Conservation (phyloP, 2,888 invertebrate genomes). For the Mesodorylaimus sp. region DNA sequence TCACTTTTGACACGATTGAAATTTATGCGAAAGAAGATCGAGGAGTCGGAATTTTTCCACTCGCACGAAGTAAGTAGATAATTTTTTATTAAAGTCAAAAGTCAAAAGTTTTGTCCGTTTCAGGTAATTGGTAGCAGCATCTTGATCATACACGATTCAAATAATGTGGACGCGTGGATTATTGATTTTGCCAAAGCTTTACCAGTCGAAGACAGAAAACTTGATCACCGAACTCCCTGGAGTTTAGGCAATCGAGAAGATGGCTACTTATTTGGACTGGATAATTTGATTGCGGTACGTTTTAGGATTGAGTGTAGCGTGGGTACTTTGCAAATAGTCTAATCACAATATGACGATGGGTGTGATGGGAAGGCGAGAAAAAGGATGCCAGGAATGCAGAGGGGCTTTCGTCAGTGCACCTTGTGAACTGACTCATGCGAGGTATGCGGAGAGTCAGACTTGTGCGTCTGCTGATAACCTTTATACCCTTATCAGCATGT, state of each 20-base stretch:
- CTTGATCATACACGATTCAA: conserved; percentile 74
- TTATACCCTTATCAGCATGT: no score
- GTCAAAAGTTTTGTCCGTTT: conserved; percentile 11
- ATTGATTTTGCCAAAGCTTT: conserved; percentile 92
- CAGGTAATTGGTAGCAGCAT: conserved; percentile 76
- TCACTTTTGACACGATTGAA: conserved; percentile 53
- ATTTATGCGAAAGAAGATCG: conserved; percentile 56
- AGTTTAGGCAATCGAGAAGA: conserved; percentile 86
- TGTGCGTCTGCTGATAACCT: no score
- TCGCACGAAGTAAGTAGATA: conserved; percentile 51
- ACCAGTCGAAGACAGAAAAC: conserved; percentile 40
- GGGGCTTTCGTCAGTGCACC: no score
- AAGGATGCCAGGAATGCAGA: no score
- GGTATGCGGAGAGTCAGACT: no score
- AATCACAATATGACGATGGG: no score
- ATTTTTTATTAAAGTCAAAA: conserved; percentile 8
- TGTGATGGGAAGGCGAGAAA: no score
- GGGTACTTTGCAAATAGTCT: no score
- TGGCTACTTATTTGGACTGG: conserved; percentile 75
- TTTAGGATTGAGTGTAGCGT: no score
- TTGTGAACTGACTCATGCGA: no score
- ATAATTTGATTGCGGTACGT: conserved; percentile 59
- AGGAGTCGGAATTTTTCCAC: conserved; percentile 68
- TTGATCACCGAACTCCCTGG: conserved; percentile 68
- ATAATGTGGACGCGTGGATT: conserved; percentile 74